These are phyloP conservation scores for Myrmecophaga tridactyla DNA, from an alignment of 2,113 vertebrate genomes.

Conservation along the genomic window DNA sequence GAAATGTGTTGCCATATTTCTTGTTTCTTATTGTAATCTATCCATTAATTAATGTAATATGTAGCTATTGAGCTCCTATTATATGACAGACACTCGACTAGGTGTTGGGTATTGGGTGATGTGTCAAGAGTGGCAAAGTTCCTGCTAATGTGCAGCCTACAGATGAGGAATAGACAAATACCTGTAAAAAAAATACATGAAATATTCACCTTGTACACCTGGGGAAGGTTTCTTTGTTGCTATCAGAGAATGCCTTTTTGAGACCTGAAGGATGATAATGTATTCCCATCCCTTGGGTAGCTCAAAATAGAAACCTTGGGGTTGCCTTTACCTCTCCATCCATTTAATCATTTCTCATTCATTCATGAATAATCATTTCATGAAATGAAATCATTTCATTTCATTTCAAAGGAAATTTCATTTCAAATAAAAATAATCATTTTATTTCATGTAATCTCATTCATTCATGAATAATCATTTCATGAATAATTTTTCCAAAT, in stretches of 20 bases:
- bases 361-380: background rate
- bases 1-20: background rate
- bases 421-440: too few relatives aligned
- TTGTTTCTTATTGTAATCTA: background rate
- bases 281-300: background rate
- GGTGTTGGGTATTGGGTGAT: background rate
- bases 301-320: background rate
- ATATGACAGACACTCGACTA: background rate
- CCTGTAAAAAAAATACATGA: too few relatives aligned
- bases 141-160: background rate
- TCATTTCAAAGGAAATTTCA: too few relatives aligned
- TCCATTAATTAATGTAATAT: background rate
- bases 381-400: too few relatives aligned
- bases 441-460: too few relatives aligned
- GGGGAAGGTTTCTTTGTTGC: background rate
- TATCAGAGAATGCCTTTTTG: background rate
- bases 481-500: too few relatives aligned
- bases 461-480: too few relatives aligned
- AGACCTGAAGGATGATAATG: background rate
- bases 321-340: background rate
- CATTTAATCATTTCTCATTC: background rate
- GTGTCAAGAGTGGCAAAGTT: background rate
- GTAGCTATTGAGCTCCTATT: background rate
- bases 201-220: background rate
- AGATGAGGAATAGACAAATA: background rate